Evolutionary conservation across 2,113 vertebrate species (phyloP).

Genomic region (Caloenas nicobarica): DNA sequence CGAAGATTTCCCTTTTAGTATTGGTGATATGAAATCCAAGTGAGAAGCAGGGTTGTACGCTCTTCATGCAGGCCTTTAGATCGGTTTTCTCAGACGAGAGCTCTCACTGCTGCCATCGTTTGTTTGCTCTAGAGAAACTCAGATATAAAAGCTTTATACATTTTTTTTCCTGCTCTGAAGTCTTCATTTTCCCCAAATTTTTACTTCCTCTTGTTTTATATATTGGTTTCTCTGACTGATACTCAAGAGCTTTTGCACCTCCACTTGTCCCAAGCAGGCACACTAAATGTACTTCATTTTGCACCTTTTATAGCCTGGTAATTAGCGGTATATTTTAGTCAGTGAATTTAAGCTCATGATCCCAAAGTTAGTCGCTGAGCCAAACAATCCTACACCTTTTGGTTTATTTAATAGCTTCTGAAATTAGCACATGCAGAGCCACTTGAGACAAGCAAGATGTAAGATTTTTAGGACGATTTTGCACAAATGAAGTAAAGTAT

Average conservation of each 20-base stretch:
- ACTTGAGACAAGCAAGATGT: not conserved
- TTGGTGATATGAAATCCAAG: not conserved
- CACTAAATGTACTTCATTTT: constrained; percentile 3
- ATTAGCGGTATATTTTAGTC: not conserved
- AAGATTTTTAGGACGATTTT: not conserved
- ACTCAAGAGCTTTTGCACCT: constrained; percentile 4
- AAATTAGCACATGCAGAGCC: not conserved
- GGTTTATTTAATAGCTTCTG: constrained; percentile 15
- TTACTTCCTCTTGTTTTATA: not conserved
- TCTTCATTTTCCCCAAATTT: not conserved
- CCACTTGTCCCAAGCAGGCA: not conserved
- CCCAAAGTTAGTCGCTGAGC: not conserved
- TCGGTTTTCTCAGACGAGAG: not conserved
- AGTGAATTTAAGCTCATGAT: constrained; percentile 27
- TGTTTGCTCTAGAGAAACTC: not conserved
- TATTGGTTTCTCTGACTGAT: not conserved
- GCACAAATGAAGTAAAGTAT: not conserved
- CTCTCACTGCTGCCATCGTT: not conserved
- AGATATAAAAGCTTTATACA: not conserved
- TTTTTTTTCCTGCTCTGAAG: not conserved
- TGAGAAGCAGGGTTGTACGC: not conserved
- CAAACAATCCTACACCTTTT: not conserved
- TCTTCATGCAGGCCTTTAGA: not conserved
- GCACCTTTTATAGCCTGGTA: constrained; percentile 20
- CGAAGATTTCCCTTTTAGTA: not conserved